These are phyloP conservation scores for Cromileptes altivelis DNA, from an alignment of 2,113 vertebrate species.

Conservation along the genomic window DNA sequence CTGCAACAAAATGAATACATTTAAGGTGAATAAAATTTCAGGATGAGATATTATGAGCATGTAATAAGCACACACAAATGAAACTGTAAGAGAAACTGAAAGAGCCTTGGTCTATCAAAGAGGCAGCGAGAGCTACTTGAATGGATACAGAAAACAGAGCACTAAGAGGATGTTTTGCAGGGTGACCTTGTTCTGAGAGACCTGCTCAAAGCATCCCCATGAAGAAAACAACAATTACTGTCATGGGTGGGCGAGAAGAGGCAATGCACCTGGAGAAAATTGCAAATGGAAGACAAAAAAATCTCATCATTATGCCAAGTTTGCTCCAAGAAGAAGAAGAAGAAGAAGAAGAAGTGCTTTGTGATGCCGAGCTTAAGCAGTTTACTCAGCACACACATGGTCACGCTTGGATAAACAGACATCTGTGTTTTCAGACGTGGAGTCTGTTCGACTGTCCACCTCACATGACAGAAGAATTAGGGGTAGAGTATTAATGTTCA, in stretches of 20 bases:
- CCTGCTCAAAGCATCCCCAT: conserved; percentile 16
- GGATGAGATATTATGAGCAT: neutral
- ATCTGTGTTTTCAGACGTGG: neutral
- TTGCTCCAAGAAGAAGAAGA: neutral
- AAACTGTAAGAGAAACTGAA: neutral
- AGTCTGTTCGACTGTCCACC: neutral
- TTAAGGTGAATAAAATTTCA: neutral
- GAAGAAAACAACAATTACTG: conserved; percentile 44
- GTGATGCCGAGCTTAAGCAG: conserved; percentile 5
- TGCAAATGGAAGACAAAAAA: neutral
- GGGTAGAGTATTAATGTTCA: neutral
- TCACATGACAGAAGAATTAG: neutral
- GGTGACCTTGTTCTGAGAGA: conserved; percentile 38
- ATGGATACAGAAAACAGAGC: conserved; percentile 3
- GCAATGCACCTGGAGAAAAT: conserved; percentile 30
- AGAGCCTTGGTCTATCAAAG: conserved; percentile 2
- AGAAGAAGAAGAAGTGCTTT: neutral
- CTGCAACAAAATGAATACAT: neutral
- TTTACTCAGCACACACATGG: neutral
- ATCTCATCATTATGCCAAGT: conserved; percentile 3
- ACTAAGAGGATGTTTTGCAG: neutral
- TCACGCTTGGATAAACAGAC: neutral
- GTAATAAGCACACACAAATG: conserved; percentile 23
- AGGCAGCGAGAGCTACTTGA: neutral
- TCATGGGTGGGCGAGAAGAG: conserved; percentile 23